Evolutionary conservation across 2,797 vertebrate species (phyloP).

Genomic region (Novumbra hubbsi): DNA sequence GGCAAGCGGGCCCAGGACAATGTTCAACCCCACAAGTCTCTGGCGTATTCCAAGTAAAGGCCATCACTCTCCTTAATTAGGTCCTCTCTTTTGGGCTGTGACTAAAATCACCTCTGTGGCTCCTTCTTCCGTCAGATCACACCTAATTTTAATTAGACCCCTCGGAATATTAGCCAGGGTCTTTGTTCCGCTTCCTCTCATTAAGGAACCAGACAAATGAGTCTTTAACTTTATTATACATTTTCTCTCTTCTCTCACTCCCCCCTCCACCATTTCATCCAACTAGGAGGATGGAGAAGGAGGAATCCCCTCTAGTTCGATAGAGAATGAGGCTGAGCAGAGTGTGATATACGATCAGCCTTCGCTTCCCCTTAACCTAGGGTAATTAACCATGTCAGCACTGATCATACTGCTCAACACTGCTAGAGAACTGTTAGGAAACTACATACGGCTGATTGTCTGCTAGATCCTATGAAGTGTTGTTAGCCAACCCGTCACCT

Average conservation of each 20-base stretch:
- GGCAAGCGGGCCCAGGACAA: constrained; percentile 73
- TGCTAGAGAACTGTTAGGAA: no score
- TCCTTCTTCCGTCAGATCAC: constrained; percentile 79
- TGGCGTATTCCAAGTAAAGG: constrained; percentile 83
- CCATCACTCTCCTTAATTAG: constrained; percentile 96
- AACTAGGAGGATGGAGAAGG: constrained; percentile 21
- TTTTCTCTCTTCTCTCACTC: constrained; percentile 31
- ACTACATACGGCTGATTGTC: constrained; percentile 25
- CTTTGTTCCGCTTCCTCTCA: constrained; percentile 86
- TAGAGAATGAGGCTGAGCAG: constrained; percentile 41
- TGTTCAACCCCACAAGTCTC: constrained; percentile 68
- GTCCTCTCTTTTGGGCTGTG: constrained; percentile 81
- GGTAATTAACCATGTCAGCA: constrained; percentile 66
- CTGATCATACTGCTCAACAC: constrained; percentile 24
- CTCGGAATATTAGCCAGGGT: constrained; percentile 86
- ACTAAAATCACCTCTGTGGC: constrained; percentile 88
- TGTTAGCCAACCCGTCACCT: background rate
- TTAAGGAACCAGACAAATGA: constrained; percentile 86
- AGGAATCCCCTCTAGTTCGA: constrained; percentile 58
- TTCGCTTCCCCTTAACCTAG: constrained; percentile 54
- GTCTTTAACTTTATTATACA: constrained; percentile 75
- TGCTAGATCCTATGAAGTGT: background rate
- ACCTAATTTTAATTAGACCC: constrained; percentile 95
- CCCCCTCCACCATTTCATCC: background rate
- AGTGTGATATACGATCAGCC: constrained; percentile 55